Conservation (phyloP, 64 coral and sea anemone species). For the Dendrophyllia cribrosa region DNA sequence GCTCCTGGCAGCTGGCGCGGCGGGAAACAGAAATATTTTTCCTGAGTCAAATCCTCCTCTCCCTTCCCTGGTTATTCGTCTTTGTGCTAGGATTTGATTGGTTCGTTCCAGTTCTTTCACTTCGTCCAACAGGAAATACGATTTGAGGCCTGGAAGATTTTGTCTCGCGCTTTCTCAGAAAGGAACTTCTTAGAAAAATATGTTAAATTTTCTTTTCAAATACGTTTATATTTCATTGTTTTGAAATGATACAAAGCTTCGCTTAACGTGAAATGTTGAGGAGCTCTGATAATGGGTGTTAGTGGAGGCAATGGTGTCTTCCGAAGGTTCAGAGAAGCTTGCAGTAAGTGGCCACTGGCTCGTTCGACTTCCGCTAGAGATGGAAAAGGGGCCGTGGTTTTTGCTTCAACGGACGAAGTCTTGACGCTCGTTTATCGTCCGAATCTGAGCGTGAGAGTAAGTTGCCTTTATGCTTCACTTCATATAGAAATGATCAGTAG, state of each 20-base stretch:
- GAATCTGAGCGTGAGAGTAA: constrained; percentile 58
- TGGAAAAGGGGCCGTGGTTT: background rate
- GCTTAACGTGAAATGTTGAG: constrained; percentile 21
- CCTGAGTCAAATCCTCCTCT: background rate
- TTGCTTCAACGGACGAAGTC: background rate
- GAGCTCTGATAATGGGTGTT: constrained; percentile 1
- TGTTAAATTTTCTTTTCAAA: background rate
- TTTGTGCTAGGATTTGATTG: background rate
- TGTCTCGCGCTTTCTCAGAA: background rate
- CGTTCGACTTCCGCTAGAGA: constrained; percentile 32
- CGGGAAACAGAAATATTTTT: no score
- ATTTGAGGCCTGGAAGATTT: background rate
- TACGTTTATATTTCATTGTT: background rate
- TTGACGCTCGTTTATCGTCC: constrained; percentile 58
- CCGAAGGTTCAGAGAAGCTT: constrained; percentile 11
- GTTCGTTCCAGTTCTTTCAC: constrained; percentile 3
- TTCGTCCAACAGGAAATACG: background rate
- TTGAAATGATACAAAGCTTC: background rate
- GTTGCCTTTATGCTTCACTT: background rate
- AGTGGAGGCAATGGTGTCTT: constrained; percentile 10
- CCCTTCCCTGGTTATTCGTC: background rate
- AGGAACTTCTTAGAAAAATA: background rate
- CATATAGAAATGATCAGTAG: background rate
- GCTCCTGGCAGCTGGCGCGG: no score
- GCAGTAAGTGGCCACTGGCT: background rate